Percentiles rank a stretch among this genome's conserved stretches.
Conservation (phyloP, 2,888 invertebrate genomes). For the Volucella inanis region DNA sequence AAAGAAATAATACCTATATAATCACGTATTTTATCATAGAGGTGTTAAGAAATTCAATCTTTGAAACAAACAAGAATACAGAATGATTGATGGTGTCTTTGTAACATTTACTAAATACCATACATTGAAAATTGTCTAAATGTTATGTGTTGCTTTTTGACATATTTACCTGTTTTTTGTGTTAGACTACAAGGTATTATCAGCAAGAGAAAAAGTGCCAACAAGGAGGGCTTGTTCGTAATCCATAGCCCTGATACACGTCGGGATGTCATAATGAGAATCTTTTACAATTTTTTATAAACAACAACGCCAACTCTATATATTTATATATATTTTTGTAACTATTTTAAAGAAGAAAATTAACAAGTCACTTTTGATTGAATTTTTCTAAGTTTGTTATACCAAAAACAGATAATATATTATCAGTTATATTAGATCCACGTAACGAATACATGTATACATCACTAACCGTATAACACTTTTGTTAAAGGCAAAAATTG, state of each 20-base stretch:
- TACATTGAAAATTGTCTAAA: no score
- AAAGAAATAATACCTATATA: no score
- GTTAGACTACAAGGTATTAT: conserved; percentile 47
- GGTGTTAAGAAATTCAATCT: no score
- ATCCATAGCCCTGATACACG: conserved; percentile 50
- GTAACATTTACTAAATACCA: no score
- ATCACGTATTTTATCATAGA: no score
- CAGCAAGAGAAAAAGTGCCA: conserved; percentile 38
- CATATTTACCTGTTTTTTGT: conserved; percentile 60
- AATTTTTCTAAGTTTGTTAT: not conserved
- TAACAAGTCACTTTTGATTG: conserved; percentile 3
- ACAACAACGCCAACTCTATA: not conserved
- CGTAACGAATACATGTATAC: conserved; percentile 19
- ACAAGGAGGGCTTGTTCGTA: conserved; percentile 45
- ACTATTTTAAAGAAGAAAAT: not conserved
- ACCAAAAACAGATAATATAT: not conserved
- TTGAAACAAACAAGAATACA: no score
- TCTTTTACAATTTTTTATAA: conserved; percentile 5
- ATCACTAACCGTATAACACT: conserved; percentile 4
- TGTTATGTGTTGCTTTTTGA: not conserved
- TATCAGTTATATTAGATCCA: conserved; percentile 9
- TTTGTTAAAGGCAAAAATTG: not conserved
- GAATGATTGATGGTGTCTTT: no score
- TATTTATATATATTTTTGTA: not conserved
- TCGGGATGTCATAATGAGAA: conserved; percentile 42